phyloP scores from a whole-genome alignment of 2,113 vertebrate species.

The Pedionomus torquatus region DNA sequence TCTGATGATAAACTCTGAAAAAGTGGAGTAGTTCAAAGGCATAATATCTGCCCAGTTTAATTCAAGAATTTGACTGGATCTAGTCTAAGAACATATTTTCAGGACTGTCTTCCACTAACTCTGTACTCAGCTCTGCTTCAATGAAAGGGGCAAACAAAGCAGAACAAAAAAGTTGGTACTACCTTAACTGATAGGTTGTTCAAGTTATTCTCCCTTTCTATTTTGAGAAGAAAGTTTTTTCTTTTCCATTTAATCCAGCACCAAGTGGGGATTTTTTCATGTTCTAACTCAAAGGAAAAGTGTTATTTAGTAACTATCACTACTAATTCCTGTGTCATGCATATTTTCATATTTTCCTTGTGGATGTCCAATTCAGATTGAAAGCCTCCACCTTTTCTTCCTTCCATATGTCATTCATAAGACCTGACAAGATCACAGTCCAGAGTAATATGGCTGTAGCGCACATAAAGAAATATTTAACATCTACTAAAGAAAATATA shows the following conservation, averaged over 20 bases:
- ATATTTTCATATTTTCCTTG: not conserved
- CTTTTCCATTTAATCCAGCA: not conserved
- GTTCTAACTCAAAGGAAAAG: not conserved
- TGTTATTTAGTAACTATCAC: not conserved
- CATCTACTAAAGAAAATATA: not conserved
- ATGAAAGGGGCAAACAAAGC: not conserved
- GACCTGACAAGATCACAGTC: not conserved
- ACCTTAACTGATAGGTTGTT: not conserved
- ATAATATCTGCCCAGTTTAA: not conserved
- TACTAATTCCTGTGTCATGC: not conserved
- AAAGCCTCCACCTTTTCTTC: not conserved
- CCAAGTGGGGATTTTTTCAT: not conserved
- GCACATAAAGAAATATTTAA: not conserved
- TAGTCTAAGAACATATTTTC: not conserved
- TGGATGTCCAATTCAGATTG: not conserved
- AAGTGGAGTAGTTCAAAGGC: not conserved
- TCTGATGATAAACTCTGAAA: not conserved
- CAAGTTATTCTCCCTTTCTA: not conserved
- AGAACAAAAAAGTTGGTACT: not conserved
- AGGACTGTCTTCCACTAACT: not conserved
- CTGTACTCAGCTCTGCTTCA: not conserved
- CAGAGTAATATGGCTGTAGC: not conserved
- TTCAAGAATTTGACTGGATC: not conserved
- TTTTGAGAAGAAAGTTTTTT: not conserved
- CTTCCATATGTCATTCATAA: not conserved